phyloP scores from a whole-genome alignment of 2,888 invertebrate species.

The Parnassius glacialis region DNA sequence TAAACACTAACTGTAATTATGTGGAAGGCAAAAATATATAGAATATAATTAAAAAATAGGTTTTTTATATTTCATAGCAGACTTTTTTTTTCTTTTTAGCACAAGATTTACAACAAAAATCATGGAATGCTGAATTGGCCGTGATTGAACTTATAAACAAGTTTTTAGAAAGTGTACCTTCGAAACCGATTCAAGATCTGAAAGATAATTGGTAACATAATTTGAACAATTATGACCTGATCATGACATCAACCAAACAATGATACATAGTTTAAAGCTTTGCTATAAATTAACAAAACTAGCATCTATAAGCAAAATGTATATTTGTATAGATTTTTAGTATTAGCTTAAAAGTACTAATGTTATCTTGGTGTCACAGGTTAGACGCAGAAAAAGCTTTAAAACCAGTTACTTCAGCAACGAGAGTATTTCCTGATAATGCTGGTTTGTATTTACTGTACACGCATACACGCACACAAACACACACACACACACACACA shows the following conservation, averaged over 20 bases:
- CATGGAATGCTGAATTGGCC: constrained; percentile 85
- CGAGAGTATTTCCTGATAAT: constrained; percentile 78
- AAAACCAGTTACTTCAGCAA: constrained; percentile 82
- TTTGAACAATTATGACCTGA: constrained; percentile 4
- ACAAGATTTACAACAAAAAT: constrained; percentile 64
- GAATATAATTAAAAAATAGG: too few relatives aligned
- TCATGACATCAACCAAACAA: too few relatives aligned
- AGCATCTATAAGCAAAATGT: too few relatives aligned
- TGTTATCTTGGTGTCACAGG: constrained; percentile 40
- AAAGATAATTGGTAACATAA: constrained; percentile 80
- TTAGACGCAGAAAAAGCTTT: constrained; percentile 82
- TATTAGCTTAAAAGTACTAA: too few relatives aligned
- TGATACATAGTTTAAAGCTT: too few relatives aligned
- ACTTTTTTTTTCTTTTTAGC: constrained; percentile 41
- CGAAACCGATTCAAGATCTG: constrained; percentile 77
- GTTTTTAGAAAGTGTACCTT: constrained; percentile 84
- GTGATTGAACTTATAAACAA: constrained; percentile 89
- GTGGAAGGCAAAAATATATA: too few relatives aligned
- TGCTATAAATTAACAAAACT: too few relatives aligned
- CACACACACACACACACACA: too few relatives aligned
- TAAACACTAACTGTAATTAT: too few relatives aligned
- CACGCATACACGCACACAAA: too few relatives aligned
- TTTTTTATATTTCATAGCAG: too few relatives aligned
- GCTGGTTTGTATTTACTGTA: constrained; percentile 63
- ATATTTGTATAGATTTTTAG: too few relatives aligned